These are phyloP conservation scores for Clamator glandarius DNA, from an alignment of 2,797 vertebrate species.

Conservation along the genomic window DNA sequence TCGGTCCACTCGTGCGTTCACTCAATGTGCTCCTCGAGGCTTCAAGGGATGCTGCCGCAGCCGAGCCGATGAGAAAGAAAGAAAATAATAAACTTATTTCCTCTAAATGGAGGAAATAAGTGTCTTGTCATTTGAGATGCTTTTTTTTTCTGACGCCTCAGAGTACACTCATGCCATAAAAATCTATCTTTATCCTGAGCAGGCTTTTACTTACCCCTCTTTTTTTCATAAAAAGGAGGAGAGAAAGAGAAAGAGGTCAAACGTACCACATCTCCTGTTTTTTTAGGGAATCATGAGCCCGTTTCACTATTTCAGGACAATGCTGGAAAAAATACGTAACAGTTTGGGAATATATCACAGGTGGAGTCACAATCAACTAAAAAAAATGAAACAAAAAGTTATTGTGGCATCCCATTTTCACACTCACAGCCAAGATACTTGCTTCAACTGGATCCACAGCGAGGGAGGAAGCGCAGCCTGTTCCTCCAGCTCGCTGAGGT, in stretches of 20 bases:
- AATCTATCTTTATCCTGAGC: neutral
- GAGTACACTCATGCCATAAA: neutral
- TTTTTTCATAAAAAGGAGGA: neutral
- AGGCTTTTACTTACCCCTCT: neutral
- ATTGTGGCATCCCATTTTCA: neutral
- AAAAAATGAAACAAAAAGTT: neutral
- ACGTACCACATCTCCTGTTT: rapidly evolving
- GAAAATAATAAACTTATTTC: neutral
- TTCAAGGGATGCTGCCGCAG: neutral
- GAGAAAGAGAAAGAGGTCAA: neutral
- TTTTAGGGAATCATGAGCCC: neutral
- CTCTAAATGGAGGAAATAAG: neutral
- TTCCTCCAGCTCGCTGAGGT: neutral
- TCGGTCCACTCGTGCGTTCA: neutral
- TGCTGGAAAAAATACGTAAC: neutral
- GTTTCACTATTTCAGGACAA: neutral
- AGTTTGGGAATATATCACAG: neutral
- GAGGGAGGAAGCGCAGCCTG: neutral
- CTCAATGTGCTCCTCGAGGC: rapidly evolving
- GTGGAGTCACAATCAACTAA: neutral
- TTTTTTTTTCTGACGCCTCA: neutral
- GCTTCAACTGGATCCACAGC: slow-evolving; percentile 1
- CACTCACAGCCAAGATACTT: neutral
- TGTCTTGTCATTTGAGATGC: neutral
- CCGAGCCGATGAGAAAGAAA: rapidly evolving